A percentile compares a stretch with the other conserved stretches of the same genome.
Conservation (phyloP, 2,888 invertebrate genomes). For the Campoplex capitator region DNA sequence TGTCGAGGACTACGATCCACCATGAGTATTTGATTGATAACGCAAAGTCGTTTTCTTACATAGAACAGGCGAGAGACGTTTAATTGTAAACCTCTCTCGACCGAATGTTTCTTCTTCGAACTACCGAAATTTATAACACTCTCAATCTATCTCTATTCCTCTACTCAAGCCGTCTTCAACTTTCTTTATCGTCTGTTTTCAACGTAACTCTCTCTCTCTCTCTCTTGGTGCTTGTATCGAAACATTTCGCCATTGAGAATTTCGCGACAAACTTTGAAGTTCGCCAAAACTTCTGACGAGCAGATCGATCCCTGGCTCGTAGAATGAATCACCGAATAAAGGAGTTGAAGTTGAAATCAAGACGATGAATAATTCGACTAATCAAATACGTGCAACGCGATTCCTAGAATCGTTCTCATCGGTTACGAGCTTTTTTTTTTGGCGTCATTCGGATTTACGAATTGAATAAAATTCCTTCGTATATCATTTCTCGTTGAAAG, state of each 20-base stretch:
- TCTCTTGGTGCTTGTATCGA: constrained; percentile 22
- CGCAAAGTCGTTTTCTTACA: constrained; percentile 39
- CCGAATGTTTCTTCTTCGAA: constrained; percentile 26
- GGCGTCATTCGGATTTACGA: not conserved
- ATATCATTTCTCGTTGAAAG: constrained; percentile 18
- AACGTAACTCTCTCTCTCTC: not conserved
- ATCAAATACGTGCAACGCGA: constrained; percentile 9
- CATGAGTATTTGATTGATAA: constrained; percentile 63
- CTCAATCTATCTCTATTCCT: not conserved
- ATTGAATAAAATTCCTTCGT: constrained; percentile 16
- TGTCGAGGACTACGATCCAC: constrained; percentile 62
- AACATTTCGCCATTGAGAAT: constrained; percentile 16
- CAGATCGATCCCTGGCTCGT: constrained; percentile 24
- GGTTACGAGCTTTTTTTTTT: not conserved
- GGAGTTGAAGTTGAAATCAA: not conserved
- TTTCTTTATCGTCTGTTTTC: constrained; percentile 20
- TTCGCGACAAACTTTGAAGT: constrained; percentile 36
- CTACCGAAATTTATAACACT: constrained; percentile 42
- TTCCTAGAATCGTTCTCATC: not conserved
- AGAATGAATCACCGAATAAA: not conserved
- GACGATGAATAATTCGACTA: constrained; percentile 12
- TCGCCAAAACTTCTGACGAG: constrained; percentile 5
- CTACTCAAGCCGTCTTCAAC: not conserved
- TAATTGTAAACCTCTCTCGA: constrained; percentile 39
- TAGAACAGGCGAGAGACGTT: constrained; percentile 25